Evolutionary conservation across 2,797 vertebrate species (phyloP), one percentile per base, ranked within the genome.

Genomic region (Prunella strophiata): DNA sequence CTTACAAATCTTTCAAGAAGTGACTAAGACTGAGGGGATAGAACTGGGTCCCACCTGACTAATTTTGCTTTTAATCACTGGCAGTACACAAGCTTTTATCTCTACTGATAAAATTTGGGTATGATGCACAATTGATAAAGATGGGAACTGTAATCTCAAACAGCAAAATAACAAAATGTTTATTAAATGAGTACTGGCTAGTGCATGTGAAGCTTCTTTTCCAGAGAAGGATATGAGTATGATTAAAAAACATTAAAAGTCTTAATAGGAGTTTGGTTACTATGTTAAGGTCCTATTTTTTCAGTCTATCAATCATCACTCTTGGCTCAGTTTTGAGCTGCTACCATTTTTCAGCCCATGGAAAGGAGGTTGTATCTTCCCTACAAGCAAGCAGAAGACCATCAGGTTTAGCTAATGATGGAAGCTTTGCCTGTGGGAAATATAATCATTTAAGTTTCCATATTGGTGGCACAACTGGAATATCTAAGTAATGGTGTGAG

Each of bases 401-500:
- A 85, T 51, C 7, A 4, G 2, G 5, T 65, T 83, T 59, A 93
- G 68, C 80, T 57, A 73, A 87, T 0, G 2, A 87, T 23, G 45
- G 68, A 85, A 85, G 77, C 19, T 68, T 71, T 68, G 88, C 78
- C 91, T 89, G 90, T 72, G 90, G 90, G 95, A 97, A 95, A 89
- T 75, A 79, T 11, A 59, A 78, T 70, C 48, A 79, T 82, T 91
- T 45, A 89, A 88, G 51, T 96, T 96, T 96, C 94, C 89, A 63
- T 81, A 87, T 12, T 92, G 90, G 93, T 95, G 88, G 90, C 95
- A 95, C 75, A 94, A 91, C 65, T 91, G 93, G 96, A 96, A 97
- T 96, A 93, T 89, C 50, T 89, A 94, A 94, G 96, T 93, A 93
- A 94, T 81, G 2, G 68, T 5, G 29, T 91, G 66, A 84, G 43